phyloP scores from a whole-genome alignment of 2,888 invertebrate species.

The Cephus rjabovi region DNA sequence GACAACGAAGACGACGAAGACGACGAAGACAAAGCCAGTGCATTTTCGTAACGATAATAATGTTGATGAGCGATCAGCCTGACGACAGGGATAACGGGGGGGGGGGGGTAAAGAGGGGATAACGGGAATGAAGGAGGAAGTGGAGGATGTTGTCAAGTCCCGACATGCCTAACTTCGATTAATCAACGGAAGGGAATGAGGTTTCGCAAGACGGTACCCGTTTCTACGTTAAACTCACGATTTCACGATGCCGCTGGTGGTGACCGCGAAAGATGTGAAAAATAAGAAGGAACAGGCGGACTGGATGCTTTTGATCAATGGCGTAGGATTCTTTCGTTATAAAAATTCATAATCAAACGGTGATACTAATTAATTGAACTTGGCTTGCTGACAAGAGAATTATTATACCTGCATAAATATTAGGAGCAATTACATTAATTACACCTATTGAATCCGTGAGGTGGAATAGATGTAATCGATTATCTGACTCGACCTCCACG shows the following conservation, averaged over 20 bases:
- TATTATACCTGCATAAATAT: neutral
- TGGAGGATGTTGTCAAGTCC: conserved; percentile 61
- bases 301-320: conserved; percentile 54
- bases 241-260: conserved; percentile 18
- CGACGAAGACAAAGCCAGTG: too few relatives aligned
- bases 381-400: conserved; percentile 12
- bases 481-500: too few relatives aligned
- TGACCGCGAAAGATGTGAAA: conserved; percentile 15
- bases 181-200: conserved; percentile 61
- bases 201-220: conserved; percentile 35
- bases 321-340: conserved; percentile 8
- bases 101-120: neutral
- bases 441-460: neutral
- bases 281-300: conserved; percentile 46
- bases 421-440: neutral
- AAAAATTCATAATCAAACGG: too few relatives aligned
- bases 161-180: conserved; percentile 62
- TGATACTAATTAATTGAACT: conserved; percentile 7
- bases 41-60: conserved; percentile 12
- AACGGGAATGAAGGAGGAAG: conserved; percentile 48
- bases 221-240: conserved; percentile 22
- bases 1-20: too few relatives aligned
- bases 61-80: conserved; percentile 31
- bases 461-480: too few relatives aligned
- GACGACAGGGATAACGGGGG: conserved; percentile 38